These are phyloP conservation scores for Archocentrus centrarchus DNA, from an alignment of 2,113 vertebrate species.

Conservation along the genomic window DNA sequence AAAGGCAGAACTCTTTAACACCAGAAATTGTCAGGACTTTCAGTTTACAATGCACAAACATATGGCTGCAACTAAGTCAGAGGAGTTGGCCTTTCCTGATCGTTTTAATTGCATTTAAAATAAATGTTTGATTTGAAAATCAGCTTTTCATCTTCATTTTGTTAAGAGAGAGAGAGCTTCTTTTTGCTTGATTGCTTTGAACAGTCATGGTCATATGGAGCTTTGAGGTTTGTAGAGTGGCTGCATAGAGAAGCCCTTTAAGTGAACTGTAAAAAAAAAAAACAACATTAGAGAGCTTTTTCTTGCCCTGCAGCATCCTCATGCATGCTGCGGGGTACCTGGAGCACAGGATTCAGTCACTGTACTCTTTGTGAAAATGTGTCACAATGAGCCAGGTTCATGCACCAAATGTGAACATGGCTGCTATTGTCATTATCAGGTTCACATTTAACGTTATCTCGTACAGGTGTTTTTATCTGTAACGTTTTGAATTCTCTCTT, in stretches of 20 bases:
- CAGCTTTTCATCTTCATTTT: slow-evolving; percentile 4
- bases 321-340: slow-evolving; percentile 18
- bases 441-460: not conserved
- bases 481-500: not conserved
- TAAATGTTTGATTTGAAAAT: not conserved
- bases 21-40: not conserved
- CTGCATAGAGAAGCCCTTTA: slow-evolving; percentile 27
- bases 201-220: slow-evolving; percentile 31
- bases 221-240: slow-evolving; percentile 38
- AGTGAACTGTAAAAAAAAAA: slow-evolving; percentile 71
- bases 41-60: not conserved
- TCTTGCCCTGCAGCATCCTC: slow-evolving; percentile 45
- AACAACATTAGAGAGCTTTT: slow-evolving; percentile 59
- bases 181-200: slow-evolving; percentile 44
- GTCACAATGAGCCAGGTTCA: slow-evolving; percentile 8
- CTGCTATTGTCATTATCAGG: not conserved
- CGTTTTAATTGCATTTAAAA: not conserved
- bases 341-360: slow-evolving; percentile 22
- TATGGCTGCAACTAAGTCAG: not conserved
- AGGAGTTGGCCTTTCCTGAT: not conserved
- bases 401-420: not conserved
- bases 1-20: not conserved
- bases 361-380: slow-evolving; percentile 20
- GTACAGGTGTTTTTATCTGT: not conserved
- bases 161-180: slow-evolving; percentile 3